Base-by-base conservation (phyloP, 2,888 invertebrate species). In the Chymomyza amoena region DNA sequence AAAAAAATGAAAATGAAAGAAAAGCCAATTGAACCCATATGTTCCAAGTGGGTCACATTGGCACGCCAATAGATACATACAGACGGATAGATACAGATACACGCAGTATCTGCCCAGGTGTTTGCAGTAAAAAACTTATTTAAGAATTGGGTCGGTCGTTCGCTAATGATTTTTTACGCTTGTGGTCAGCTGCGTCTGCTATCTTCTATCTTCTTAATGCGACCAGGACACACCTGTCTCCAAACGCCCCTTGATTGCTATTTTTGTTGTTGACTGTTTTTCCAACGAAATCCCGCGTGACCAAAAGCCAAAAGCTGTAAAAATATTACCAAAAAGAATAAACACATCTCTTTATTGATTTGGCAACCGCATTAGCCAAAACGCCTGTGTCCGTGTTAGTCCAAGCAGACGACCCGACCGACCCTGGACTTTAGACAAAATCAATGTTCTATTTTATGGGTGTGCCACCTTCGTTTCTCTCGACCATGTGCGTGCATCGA, bases 401-500 rank as follows among this genome's bases (percentile, higher is more conserved):
- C 68, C 76, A 79, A 80, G 54, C 59, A 20, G 45, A 32, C 52
- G n/a, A n/a, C n/a, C n/a, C n/a, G n/a, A n/a, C 64, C 67, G 64
- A 25, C 57, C 25, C 51, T 54, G 66, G 52, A 39, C 36, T 59
- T 61, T 80, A 78, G 51, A 75, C 80, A 79, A 83, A 87, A 80
- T 85, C 88, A 78, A 85, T 87, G 86, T 83, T 76, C 75, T 78
- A 84, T 84, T 80, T 83, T 78, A 80, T 75, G 57, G 57, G 57
- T 57, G 57, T 25, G 25, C 15, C 20, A 20, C 6, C 25, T 57
- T 2, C 28, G 10, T 13, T 10, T 1, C 13, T 7, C 57, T 15
- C 60, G 70, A 18, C 66, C 75, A 72, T 73, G 70, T 78, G 73
- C 68, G 66, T 72, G 74, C 9, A 20, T 57, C 28, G 57, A 1